phyloP scores from a whole-genome alignment of 1,140 invertebrate species.

The Drosophila persimilis region DNA sequence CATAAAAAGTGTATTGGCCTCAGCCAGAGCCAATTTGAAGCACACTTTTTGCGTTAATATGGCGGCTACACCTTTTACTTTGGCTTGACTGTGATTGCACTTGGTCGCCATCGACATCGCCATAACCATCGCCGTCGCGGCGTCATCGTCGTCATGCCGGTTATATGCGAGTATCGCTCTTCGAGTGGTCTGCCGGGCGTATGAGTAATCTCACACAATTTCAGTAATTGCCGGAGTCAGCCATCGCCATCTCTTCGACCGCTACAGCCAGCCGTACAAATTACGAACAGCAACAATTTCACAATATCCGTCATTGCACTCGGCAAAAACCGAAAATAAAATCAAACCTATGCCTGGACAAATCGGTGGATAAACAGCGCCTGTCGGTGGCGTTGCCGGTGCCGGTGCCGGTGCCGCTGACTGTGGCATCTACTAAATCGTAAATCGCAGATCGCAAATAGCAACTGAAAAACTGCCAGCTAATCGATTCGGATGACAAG shows the following conservation, averaged over 20 bases:
- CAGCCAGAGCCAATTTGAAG: conserved; percentile 72
- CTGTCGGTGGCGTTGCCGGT: conserved; percentile 5
- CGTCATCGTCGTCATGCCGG: conserved; percentile 57
- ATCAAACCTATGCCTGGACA: conserved; percentile 65
- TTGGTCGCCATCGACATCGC: conserved; percentile 19
- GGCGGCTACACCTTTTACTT: conserved; percentile 77
- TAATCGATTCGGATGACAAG: conserved; percentile 46
- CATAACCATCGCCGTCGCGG: conserved; percentile 13
- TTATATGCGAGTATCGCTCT: conserved; percentile 42
- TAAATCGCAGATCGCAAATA: conserved; percentile 9
- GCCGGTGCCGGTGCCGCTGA: conserved; percentile 5
- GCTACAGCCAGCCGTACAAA: conserved; percentile 58
- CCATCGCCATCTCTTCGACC: conserved; percentile 42
- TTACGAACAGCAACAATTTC: conserved; percentile 72
- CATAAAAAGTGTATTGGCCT: conserved; percentile 78
- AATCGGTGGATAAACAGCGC: conserved; percentile 44
- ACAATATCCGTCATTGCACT: conserved; percentile 79
- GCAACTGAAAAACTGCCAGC: conserved; percentile 15
- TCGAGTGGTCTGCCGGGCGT: conserved; percentile 46
- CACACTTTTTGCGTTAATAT: conserved; percentile 75
- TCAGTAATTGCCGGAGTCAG: conserved; percentile 67
- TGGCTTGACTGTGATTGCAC: conserved; percentile 52
- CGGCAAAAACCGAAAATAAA: conserved; percentile 70
- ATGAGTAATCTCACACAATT: conserved; percentile 77
- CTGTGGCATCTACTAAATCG: conserved; percentile 9